A percentile compares a stretch with the other conserved stretches of the same genome.
These are phyloP conservation scores for Ashinkailepas kermadecensis DNA, from an alignment of 2,888 invertebrate genomes.

Conservation along the genomic window DNA sequence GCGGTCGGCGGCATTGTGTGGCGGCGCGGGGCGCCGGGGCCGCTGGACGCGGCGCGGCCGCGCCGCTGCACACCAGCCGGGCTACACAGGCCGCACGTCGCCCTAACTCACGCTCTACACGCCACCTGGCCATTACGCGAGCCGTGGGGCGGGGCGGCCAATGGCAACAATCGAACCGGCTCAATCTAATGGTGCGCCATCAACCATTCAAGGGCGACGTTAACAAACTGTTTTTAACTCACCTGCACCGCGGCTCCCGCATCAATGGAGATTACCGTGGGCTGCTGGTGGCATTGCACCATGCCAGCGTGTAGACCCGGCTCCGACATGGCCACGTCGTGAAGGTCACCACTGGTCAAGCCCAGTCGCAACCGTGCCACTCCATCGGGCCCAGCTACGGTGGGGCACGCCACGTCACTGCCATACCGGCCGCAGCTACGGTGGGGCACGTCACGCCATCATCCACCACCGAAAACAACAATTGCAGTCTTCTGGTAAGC, in stretches of 20 bases:
- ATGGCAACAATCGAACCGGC: constrained; percentile 9
- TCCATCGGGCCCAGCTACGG: too few species aligned
- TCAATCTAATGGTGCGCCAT: constrained; percentile 7
- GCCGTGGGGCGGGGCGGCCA: not conserved
- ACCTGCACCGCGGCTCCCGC: not conserved
- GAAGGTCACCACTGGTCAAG: too few species aligned
- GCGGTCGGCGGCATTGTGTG: not conserved
- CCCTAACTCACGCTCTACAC: constrained; percentile 4
- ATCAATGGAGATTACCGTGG: not conserved
- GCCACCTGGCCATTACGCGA: not conserved
- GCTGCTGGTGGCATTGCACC: not conserved
- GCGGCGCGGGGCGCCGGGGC: not conserved
- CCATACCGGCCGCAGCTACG: too few species aligned
- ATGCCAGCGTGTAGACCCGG: not conserved
- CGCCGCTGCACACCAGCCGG: not conserved
- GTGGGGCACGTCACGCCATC: too few species aligned
- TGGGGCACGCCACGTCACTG: too few species aligned
- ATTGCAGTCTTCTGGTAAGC: too few species aligned
- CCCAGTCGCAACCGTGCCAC: too few species aligned
- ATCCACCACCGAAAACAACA: too few species aligned
- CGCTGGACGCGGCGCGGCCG: not conserved
- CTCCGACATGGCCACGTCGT: too few species aligned
- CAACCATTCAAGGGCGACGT: constrained; percentile 1
- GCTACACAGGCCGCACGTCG: not conserved
- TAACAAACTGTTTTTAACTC: constrained; percentile 8